Evolutionary conservation across 2,113 vertebrate species (phyloP), one percentile per base, ranked within the genome.

Genomic region (Ailurus styani): DNA sequence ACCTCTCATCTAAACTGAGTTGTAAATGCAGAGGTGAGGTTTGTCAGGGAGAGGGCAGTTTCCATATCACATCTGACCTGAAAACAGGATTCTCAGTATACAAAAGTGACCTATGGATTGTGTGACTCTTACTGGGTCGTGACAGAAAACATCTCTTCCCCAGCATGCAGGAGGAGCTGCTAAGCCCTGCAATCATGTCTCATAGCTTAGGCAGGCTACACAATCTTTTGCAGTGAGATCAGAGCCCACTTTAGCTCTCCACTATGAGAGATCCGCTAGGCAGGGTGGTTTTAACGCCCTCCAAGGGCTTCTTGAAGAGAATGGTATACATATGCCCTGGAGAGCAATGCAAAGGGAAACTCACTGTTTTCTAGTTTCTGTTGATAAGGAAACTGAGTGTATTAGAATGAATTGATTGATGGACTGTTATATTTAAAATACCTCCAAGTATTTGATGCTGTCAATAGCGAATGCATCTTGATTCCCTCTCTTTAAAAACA

Each of bases 221-320:
- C 8, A 40, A 83, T 8, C 6, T 45, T 47, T 8, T 8, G 4
- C 9, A 31, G 37, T 20, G 77, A 91, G 18, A 31, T 79, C 29
- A 54, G 62, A 54, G 2, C 68, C 45, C 50, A 20, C 14, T 40
- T 55, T 45, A 45, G 42, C 4, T 64, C 37, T 42, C 21, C 23
- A 5, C 7, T 31, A 3, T 20, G 25, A 82, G 31, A 14, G 0
- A 11, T 29, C 42, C 4, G 1, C 25, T 9, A 27, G 13, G 40
- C 7, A 9, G 15, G 10, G 4, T 1, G 0, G 23, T 34, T 34
- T 50, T 29, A 17, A 21, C 15, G 2, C 0, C 18, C 4, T 21
- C 68, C 52, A 23, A 27, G 20, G 57, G 1, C 40, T 23, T 55
- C 27, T 64, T 37, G 40, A 27, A 73, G 79, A 50, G 6, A 57